These are phyloP conservation scores for Megalonaias nervosa DNA, from an alignment of 1,140 invertebrate genomes.

Conservation along the genomic window DNA sequence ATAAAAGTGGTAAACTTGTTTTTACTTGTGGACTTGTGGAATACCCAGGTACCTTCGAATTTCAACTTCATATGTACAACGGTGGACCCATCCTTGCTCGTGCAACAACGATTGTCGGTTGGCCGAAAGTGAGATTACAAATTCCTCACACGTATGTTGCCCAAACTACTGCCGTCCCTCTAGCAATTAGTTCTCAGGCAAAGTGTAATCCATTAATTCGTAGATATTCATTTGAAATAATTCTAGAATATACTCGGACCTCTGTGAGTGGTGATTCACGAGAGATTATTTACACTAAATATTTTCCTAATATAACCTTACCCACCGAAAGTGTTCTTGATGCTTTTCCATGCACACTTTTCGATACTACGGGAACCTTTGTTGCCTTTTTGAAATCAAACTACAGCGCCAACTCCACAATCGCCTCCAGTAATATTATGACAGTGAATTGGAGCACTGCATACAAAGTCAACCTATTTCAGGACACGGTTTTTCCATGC, in stretches of 20 bases:
- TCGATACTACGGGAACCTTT: constrained; percentile 19
- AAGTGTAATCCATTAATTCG: constrained; percentile 30
- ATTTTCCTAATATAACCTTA: constrained; percentile 13
- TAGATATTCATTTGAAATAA: constrained; percentile 22
- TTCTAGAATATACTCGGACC: constrained; percentile 24
- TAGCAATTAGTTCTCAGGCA: constrained; percentile 14
- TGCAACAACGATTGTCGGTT: constrained; percentile 16
- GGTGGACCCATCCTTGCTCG: constrained; percentile 18
- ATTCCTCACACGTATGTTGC: constrained; percentile 24
- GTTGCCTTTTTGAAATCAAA: constrained; percentile 18
- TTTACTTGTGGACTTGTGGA: constrained; percentile 29
- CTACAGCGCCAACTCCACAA: constrained; percentile 27
- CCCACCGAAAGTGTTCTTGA: constrained; percentile 4
- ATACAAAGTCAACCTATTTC: constrained; percentile 19
- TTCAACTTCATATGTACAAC: constrained; percentile 23
- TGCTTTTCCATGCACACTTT: constrained; percentile 22
- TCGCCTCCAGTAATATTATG: constrained; percentile 23
- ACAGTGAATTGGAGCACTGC: constrained; percentile 14
- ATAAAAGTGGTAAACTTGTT: constrained; percentile 11
- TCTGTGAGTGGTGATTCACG: constrained; percentile 12
- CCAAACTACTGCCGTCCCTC: constrained; percentile 32
- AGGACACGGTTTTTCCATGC: constrained; percentile 31
- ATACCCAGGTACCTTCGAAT: constrained; percentile 30
- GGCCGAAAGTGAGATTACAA: constrained; percentile 13
- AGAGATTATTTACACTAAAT: constrained; percentile 13